phyloP scores from a whole-genome alignment of 2,113 vertebrate genomes.

The Hemiscyllium ocellatum region DNA sequence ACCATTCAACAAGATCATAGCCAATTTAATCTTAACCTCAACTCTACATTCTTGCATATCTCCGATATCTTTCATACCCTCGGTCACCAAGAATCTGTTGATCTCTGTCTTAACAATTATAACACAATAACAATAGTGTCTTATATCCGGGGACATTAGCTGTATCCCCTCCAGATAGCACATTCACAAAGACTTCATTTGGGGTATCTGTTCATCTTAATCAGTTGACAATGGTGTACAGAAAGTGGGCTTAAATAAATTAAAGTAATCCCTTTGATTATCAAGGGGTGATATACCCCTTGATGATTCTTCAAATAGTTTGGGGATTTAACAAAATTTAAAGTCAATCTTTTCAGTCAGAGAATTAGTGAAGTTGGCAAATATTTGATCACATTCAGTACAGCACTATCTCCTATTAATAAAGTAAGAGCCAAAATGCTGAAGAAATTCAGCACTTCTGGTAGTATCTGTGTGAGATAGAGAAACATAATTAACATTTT shows the following conservation, averaged over 20 bases:
- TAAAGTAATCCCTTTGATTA: neutral
- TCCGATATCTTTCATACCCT: no score
- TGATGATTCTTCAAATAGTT: neutral
- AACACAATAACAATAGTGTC: no score
- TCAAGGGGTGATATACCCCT: neutral
- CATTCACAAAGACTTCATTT: neutral
- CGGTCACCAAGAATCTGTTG: no score
- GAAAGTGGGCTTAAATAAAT: neutral
- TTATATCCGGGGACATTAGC: neutral
- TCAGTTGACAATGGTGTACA: neutral
- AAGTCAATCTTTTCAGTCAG: neutral
- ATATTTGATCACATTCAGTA: neutral
- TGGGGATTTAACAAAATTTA: neutral
- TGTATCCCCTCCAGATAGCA: neutral
- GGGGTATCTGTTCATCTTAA: neutral
- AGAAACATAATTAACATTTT: no score
- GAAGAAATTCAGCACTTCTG: no score
- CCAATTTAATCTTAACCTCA: no score
- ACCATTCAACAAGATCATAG: no score
- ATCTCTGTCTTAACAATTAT: no score
- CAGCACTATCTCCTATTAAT: neutral
- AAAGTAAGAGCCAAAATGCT: no score
- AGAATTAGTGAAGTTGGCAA: neutral
- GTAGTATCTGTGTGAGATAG: no score
- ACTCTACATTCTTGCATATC: no score